Conservation (phyloP, 2,888 invertebrate genomes). For the Drosophila helvetica region DNA sequence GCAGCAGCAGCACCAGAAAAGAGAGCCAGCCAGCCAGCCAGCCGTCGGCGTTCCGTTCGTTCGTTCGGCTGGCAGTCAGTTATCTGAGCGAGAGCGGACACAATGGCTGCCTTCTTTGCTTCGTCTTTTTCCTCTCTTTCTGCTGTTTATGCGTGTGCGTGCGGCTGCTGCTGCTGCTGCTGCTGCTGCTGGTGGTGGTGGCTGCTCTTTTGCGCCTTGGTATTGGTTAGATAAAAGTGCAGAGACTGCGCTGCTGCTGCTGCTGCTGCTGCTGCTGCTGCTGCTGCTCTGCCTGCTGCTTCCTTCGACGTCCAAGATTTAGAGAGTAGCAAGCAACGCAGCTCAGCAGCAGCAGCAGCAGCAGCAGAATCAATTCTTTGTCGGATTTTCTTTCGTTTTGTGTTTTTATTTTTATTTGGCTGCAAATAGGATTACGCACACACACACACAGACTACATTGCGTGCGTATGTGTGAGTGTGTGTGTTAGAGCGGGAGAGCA, state of each 20-base stretch:
- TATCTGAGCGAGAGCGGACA: slow-evolving; percentile 56
- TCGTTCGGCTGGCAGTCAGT: not conserved
- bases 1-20: not conserved
- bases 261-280: slow-evolving; percentile 8
- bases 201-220: slow-evolving; percentile 53
- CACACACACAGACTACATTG: slow-evolving; percentile 33
- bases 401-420: slow-evolving; percentile 66
- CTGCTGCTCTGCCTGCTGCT: slow-evolving; percentile 12
- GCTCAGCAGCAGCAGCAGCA: slow-evolving; percentile 60
- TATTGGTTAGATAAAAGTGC: slow-evolving; percentile 72
- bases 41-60: too few species aligned
- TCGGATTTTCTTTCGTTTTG: slow-evolving; percentile 61
- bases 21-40: not conserved
- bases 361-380: slow-evolving; percentile 62
- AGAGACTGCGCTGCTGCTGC: slow-evolving; percentile 40
- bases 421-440: slow-evolving; percentile 72
- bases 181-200: slow-evolving; percentile 54
- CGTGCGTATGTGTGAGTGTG: slow-evolving; percentile 58
- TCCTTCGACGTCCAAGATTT: not conserved
- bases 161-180: slow-evolving; percentile 40
- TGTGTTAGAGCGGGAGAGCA: slow-evolving; percentile 49
- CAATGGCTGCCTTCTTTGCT: slow-evolving; percentile 52
- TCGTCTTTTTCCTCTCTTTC: slow-evolving; percentile 20
- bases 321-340: slow-evolving; percentile 31
- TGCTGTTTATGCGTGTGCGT: slow-evolving; percentile 17